Evolutionary conservation across 2,888 invertebrate genomes (phyloP), one percentile per base, ranked within the genome.

Genomic region (Drosophila prolongata): DNA sequence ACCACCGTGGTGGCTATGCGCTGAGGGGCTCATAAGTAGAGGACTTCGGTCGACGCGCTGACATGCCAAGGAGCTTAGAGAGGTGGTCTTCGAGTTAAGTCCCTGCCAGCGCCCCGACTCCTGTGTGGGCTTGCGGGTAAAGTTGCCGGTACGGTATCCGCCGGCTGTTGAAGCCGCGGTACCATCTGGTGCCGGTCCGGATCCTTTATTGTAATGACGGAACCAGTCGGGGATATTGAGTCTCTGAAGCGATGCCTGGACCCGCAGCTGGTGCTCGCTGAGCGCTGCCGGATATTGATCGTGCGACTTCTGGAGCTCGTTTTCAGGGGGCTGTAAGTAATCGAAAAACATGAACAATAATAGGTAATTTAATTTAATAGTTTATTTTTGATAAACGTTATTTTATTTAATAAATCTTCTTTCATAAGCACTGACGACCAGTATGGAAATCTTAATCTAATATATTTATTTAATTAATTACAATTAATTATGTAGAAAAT

Each of bases 141-240:
- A 94, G 93, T 96, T 97, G 60, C 96, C 96, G 27, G 96, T 95
- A 56, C 96, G 94, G 69, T 92, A 92, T 42, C 79, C 87, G 14
- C 64, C 68, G 14, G 59, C 54, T 6, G 37, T 19, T 27, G 47
- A 44, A n/a, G 27, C 62, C 27, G 37, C 50, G n/a, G 55, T 62
- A 55, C 86, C 87, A 47, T 89, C 89, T 54, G 87, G 83, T 35
- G 82, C 79, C 43, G 85, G 80, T 37, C 85, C 83, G 57, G 87
- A 81, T 62, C 80, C 87, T 68, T 90, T 88, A 89, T 90, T 92
- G 79, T 92, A 92, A 76, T 91, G 89, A 68, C 95, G 95, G 93
- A 95, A 98, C 98, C 98, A 98, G 92, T 98, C 98, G 72, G 98
- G 98, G 76, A 98, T 96, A 93, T 98, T 97, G 86, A 98, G 95